These are phyloP conservation scores for Paedocypris micromegethes DNA, from an alignment of 2,797 vertebrate genomes.

Conservation along the genomic window DNA sequence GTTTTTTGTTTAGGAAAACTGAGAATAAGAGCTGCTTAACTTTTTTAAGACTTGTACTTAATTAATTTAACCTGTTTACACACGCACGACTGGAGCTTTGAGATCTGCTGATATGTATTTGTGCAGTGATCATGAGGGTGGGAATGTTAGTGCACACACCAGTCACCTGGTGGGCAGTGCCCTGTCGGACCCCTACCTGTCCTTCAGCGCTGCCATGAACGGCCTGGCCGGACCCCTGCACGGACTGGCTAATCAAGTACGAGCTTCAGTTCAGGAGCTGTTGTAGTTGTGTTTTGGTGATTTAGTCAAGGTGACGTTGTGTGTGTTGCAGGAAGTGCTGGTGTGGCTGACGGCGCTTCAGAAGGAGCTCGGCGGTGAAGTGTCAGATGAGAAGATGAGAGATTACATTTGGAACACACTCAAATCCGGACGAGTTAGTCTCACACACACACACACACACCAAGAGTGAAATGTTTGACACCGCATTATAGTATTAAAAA, in stretches of 20 bases:
- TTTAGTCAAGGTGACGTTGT: constrained; percentile 1
- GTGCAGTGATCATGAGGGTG: constrained; percentile 90
- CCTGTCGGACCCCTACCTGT: constrained; percentile 91
- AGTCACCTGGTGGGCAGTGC: constrained; percentile 93
- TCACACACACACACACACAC: neutral
- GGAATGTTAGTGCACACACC: constrained; percentile 92
- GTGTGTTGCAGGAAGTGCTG: constrained; percentile 81
- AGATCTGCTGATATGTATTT: constrained; percentile 7
- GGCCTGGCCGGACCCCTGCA: constrained; percentile 93
- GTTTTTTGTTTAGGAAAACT: too few species aligned
- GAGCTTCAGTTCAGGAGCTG: neutral
- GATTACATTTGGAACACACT: constrained; percentile 99
- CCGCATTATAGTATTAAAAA: too few species aligned
- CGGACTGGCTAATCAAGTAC: constrained; percentile 93
- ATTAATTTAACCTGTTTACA: too few species aligned
- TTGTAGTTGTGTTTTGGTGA: neutral
- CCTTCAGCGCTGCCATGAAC: constrained; percentile 95
- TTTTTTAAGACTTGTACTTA: too few species aligned
- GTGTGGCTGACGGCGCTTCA: constrained; percentile 93
- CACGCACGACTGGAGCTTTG: too few species aligned
- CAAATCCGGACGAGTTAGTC: constrained; percentile 91
- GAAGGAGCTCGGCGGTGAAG: constrained; percentile 91
- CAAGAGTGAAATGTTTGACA: too few species aligned
- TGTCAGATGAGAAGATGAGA: constrained; percentile 87
- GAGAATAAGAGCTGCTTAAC: too few species aligned